Conservation (phyloP, 2,888 invertebrate genomes). For the Aphidius colemani region DNA sequence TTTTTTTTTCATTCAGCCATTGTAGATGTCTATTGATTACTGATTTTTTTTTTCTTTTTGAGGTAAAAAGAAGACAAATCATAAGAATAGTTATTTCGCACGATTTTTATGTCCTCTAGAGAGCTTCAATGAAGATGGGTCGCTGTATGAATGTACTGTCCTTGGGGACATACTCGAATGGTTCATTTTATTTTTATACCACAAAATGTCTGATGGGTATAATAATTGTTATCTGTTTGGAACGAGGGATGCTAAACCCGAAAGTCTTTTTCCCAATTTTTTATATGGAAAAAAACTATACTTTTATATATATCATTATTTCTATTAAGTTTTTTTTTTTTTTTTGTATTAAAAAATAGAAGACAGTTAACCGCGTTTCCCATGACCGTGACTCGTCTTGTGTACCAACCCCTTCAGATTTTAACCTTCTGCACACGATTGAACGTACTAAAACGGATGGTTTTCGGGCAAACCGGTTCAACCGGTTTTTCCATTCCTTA, state of each 20-base stretch:
- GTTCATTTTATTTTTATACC: constrained; percentile 23
- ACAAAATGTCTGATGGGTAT: background rate
- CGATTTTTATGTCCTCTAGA: too few relatives aligned
- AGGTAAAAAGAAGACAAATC: too few relatives aligned
- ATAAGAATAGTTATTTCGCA: too few relatives aligned
- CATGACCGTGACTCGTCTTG: constrained; percentile 44
- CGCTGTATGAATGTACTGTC: background rate
- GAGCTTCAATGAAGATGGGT: too few relatives aligned
- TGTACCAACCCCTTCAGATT: constrained; percentile 28
- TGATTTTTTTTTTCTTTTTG: too few relatives aligned
- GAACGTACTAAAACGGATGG: constrained; percentile 42
- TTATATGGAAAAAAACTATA: too few relatives aligned
- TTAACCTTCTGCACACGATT: constrained; percentile 22
- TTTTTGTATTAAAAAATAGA: constrained; percentile 33
- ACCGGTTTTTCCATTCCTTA: constrained; percentile 44
- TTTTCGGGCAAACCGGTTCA: constrained; percentile 53
- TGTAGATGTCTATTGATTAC: too few relatives aligned
- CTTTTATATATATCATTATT: too few relatives aligned
- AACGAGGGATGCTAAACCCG: background rate
- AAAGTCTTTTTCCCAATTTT: too few relatives aligned
- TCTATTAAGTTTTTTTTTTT: background rate
- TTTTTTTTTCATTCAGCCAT: too few relatives aligned
- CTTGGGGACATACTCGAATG: constrained; percentile 26
- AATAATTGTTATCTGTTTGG: constrained; percentile 9
- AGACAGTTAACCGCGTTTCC: constrained; percentile 54